phyloP scores from a whole-genome alignment of 2,888 invertebrate species.

The Dascillus cervinus region DNA sequence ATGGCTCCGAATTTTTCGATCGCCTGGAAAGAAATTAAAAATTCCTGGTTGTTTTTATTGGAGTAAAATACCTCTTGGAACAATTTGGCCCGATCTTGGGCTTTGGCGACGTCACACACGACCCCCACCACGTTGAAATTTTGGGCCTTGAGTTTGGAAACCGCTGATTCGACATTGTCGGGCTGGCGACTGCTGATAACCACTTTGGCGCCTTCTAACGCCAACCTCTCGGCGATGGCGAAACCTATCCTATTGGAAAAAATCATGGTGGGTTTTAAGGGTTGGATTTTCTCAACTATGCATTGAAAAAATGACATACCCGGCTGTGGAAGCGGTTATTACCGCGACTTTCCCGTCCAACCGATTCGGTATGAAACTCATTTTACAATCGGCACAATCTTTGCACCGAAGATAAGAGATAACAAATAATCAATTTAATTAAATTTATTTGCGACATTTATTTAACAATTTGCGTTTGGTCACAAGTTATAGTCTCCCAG shows the following conservation, averaged over 20 bases:
- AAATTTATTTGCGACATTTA: too few relatives aligned
- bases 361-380: slow-evolving; percentile 32
- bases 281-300: too few relatives aligned
- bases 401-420: too few relatives aligned
- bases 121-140: slow-evolving; percentile 69
- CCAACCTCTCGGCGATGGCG: slow-evolving; percentile 82
- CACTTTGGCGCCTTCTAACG: slow-evolving; percentile 84
- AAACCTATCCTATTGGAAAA: slow-evolving; percentile 93
- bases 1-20: too few relatives aligned
- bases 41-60: too few relatives aligned
- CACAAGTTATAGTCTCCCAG: slow-evolving; percentile 52
- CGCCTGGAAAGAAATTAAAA: too few relatives aligned
- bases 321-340: slow-evolving; percentile 82
- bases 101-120: slow-evolving; percentile 85
- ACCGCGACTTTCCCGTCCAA: slow-evolving; percentile 75
- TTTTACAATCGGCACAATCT: too few relatives aligned
- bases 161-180: slow-evolving; percentile 73
- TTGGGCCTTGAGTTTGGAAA: slow-evolving; percentile 59
- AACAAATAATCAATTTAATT: too few relatives aligned
- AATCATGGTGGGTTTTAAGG: too few relatives aligned
- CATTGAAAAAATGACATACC: slow-evolving; percentile 51
- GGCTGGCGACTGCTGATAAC: slow-evolving; percentile 87
- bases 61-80: slow-evolving; percentile 66
- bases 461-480: too few relatives aligned
- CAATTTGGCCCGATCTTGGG: slow-evolving; percentile 70